Evolutionary conservation across 1,140 invertebrate species (phyloP), one percentile per base, ranked within the genome.

Genomic region (Drosophila orena): DNA sequence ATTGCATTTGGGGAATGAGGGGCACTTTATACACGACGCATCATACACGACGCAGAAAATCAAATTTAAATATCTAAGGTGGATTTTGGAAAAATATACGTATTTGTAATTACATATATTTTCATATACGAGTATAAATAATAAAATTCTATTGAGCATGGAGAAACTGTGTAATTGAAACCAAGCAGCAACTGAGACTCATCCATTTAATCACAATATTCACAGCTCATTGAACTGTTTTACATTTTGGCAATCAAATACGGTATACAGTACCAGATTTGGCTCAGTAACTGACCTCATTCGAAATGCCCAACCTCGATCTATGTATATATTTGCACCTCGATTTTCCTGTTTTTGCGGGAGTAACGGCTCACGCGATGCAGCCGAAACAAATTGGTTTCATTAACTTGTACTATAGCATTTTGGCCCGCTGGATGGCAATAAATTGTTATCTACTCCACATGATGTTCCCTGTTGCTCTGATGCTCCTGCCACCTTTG

Each of bases 371-470:
- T 49, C 52, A 70, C 65, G 65, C 68, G 50, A 57, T 70, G 68
- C 68, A 71, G 43, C 24, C 52, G 65, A 79, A 89, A 88, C 84
- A 89, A 88, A 88, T 89, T 89, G 83, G 84, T 89, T 88, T 88
- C 83, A 88, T 88, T 88, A 88, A 88, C 83, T 88, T 88, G 89
- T 89, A 88, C 75, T 89, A 88, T 89, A 79, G 76, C 83, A 83
- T 88, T 89, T 88, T 88, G 65, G 79, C 71, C 76, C 71, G 71
- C 76, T 79, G 73, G 76, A 88, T 78, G 71, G 65, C 83, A 83
- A 86, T 86, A 86, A 86, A 86, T 86, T 86, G 75, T 83, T 86
- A 86, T 86, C 79, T 88, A 68, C 55, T 75, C 66, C 78, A 73
- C 59, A 73, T 61, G 56, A 46, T 68, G 49, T 73, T 30, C 42